phyloP scores from a whole-genome alignment of 2,113 vertebrate genomes.

The Oriolus oriolus region DNA sequence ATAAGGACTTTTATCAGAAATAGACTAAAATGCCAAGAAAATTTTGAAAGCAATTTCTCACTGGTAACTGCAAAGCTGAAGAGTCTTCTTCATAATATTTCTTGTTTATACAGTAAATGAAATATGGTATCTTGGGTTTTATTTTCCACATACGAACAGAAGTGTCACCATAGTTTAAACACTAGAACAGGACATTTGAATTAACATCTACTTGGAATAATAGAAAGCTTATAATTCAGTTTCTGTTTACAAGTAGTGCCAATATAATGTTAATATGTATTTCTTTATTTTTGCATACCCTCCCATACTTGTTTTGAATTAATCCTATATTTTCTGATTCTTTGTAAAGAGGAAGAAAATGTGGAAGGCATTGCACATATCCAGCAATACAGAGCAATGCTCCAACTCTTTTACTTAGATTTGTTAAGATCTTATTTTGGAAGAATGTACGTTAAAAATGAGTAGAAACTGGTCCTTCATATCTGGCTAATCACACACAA shows the following conservation, averaged over 20 bases:
- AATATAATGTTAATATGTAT: not conserved
- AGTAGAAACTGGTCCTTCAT: not conserved
- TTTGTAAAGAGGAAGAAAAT: not conserved
- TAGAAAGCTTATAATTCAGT: not conserved
- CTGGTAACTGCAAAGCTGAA: not conserved
- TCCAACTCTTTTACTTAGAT: not conserved
- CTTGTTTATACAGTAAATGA: not conserved
- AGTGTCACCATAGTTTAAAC: not conserved
- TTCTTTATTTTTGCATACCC: not conserved
- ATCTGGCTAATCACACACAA: not conserved
- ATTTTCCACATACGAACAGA: not conserved
- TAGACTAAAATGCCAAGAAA: not conserved
- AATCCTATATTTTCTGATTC: not conserved
- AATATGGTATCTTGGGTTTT: not conserved
- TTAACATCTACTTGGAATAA: not conserved
- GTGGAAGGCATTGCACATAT: not conserved
- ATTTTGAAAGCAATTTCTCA: not conserved
- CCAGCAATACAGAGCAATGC: not conserved
- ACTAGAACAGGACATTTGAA: not conserved
- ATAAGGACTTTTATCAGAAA: not conserved
- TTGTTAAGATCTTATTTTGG: not conserved
- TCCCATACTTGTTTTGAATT: not conserved
- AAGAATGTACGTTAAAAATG: not conserved
- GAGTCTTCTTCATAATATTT: not conserved
- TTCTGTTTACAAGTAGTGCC: not conserved